Evolutionary conservation across 2,113 vertebrate genomes (phyloP), one percentile per base, ranked within the genome.

Genomic region (Laticauda colubrina): DNA sequence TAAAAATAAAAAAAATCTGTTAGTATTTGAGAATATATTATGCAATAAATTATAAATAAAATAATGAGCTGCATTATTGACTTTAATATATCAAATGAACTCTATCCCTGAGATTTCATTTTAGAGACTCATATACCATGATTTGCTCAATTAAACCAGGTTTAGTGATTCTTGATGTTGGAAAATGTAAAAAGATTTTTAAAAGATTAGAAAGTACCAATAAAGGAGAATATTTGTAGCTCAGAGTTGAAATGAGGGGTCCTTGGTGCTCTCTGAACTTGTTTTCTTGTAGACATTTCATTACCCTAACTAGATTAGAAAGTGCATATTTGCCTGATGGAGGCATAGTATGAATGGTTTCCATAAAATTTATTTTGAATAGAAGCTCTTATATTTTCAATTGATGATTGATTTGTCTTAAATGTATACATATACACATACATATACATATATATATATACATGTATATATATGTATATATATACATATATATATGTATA

Each of bases 1-100:
- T 86, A 55, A 64, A 86, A 93, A 93, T 56, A 34, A 86, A 87
- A 86, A 81, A n/a, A 54, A 48, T 90, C 14, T 90, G n/a, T 90
- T 87, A 93, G 59, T n/a, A 59, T 90, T 51, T 89, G 69, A 93
- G 92, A 86, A 53, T 43, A 59, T 81, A 64, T 86, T 56, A 64
- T 90, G 89, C 7, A 86, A 93, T 93, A 93, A 86, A 59, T 89
- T 89, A 86, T 93, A 93, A 93, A 90, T 86, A 86, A 81, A 53
- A 61, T 90, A 90, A 61, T 54, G 45, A 89, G 59, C 69, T 61
- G 24, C 14, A 39, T 93, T 53, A 43, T 86, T 64, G 39, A 85
- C 91, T 56, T 86, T 39, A 9, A 21, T 51, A 93, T 43, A 54
- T 4, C 14, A 93, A 57, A 56, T 51, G 57, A 48, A 48, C 48